Base-by-base conservation (phyloP, 2,888 invertebrate genomes). In the Epirrhoe alternata region DNA sequence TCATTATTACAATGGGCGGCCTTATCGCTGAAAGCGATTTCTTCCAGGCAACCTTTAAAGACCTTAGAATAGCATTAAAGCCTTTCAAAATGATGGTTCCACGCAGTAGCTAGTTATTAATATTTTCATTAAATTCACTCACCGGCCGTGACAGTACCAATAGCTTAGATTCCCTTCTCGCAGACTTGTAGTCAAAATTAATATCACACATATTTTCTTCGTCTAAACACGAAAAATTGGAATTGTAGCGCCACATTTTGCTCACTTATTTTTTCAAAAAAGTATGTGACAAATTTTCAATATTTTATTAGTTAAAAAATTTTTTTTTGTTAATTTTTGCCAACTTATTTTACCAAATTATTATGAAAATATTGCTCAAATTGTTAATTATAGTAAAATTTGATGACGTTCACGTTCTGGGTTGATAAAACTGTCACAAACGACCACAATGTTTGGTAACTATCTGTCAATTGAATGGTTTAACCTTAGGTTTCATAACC, bases 121-220 rank as follows among this genome's bases (percentile, higher is more conserved):
- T 33, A 7, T 33, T 33, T 33, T 33, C 6, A 35, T 14, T 50
- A 30, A 30, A n/a, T 30, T 24, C 0, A 55, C 90, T 89, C 76
- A 91, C 90, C 80, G 86, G 68, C 68, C 79, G 80, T 10, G 80
- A 80, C 17, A 90, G 79, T 55, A 90, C 69, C 10, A 86, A 64
- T 76, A 90, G 83, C 80, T 88, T 90, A 0, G 87, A 88, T 71
- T 86, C 86, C 0, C 89, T 83, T 14, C 91, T 79, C 24, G 89
- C 72, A 52, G 72, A 83, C 42, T 80, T 85, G 62, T 86, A 90
- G 54, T 82, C 82, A 42, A 58, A 35, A 59, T 75, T 80, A 5
- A 68, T 78, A 71, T 78, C 82, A 17, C 59, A 51, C 31, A 83
- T 77, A 2, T 82, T 83, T n/a, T 85, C 86, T 8, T 84, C 77